These are phyloP conservation scores for Ennomos erosarius DNA, from an alignment of 2,888 invertebrate species.

Conservation along the genomic window DNA sequence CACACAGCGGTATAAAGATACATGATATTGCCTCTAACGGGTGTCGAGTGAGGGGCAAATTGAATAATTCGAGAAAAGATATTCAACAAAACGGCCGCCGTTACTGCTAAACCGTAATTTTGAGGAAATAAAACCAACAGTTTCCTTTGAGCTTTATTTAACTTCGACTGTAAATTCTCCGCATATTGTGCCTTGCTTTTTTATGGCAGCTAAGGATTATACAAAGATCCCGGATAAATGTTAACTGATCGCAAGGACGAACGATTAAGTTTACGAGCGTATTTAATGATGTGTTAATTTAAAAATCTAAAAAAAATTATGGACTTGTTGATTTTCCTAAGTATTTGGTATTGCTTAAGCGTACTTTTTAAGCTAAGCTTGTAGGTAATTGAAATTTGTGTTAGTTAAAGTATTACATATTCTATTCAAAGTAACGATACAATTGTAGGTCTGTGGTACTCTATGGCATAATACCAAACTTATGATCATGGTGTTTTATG, in stretches of 20 bases:
- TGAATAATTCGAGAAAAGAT: conserved; percentile 61
- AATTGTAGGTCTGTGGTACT: too few relatives aligned
- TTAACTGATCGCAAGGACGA: conserved; percentile 26
- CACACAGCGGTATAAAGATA: conserved; percentile 23
- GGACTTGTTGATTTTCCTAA: too few relatives aligned
- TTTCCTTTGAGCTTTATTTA: conserved; percentile 55
- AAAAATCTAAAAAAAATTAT: conserved; percentile 1
- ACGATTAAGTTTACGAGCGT: conserved; percentile 16
- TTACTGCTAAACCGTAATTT: conserved; percentile 59
- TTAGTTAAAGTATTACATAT: too few relatives aligned
- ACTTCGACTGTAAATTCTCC: conserved; percentile 52
- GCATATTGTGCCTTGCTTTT: conserved; percentile 43
- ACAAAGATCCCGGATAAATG: conserved; percentile 26
- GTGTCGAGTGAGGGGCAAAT: conserved; percentile 48
- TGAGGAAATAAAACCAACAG: conserved; percentile 60
- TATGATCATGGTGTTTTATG: too few relatives aligned
- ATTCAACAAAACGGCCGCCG: conserved; percentile 52
- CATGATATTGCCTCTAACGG: conserved; percentile 32
- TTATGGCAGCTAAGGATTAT: conserved; percentile 40
- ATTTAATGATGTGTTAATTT: conserved; percentile 20
- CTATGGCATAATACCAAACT: too few relatives aligned
- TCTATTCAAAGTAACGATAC: too few relatives aligned
- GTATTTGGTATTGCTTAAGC: too few relatives aligned
- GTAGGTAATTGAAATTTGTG: too few relatives aligned
- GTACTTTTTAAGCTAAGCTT: too few relatives aligned